Percentiles rank a stretch among this genome's conserved stretches.
Conservation (phyloP, 92 coral and sea anemone genomes). For the Scolanthus callimorphus region DNA sequence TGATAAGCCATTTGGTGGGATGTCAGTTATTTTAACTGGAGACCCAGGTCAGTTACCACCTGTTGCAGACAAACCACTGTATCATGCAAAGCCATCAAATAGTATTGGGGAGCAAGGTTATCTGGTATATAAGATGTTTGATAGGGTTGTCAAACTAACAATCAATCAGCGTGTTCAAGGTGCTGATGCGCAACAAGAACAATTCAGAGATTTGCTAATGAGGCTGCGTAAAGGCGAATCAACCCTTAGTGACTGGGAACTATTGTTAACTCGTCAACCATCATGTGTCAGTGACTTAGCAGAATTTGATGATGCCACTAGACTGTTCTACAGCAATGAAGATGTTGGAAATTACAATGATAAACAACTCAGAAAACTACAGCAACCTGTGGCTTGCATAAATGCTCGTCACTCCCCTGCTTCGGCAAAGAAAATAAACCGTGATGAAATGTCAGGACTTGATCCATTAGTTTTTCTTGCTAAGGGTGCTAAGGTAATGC, state of each 20-base stretch:
- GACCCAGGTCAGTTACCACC: slow-evolving; percentile 48
- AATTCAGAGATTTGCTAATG: slow-evolving; percentile 26
- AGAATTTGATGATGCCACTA: slow-evolving; percentile 21
- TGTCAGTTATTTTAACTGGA: slow-evolving; percentile 17
- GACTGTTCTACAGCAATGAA: slow-evolving; percentile 33
- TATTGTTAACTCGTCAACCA: slow-evolving; percentile 22
- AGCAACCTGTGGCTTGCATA: slow-evolving; percentile 22
- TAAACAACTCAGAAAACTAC: slow-evolving; percentile 14
- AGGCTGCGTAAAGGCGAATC: slow-evolving; percentile 16
- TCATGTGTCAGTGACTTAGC: slow-evolving; percentile 12
- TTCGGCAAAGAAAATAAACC: slow-evolving; percentile 5
- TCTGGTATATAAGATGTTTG: slow-evolving; percentile 25
- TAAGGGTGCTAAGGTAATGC: slow-evolving; percentile 34
- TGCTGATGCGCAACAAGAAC: slow-evolving; percentile 25
- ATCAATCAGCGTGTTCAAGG: slow-evolving; percentile 52
- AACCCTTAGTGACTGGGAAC: slow-evolving; percentile 18
- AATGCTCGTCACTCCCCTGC: slow-evolving; percentile 30
- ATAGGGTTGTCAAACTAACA: slow-evolving; percentile 15
- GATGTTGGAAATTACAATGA: slow-evolving; percentile 29
- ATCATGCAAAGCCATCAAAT: slow-evolving; percentile 34
- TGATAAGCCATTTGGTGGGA: slow-evolving; percentile 33
- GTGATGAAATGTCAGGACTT: slow-evolving; percentile 39
- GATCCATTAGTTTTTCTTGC: slow-evolving; percentile 10
- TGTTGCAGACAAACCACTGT: slow-evolving; percentile 37
- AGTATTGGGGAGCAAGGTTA: slow-evolving; percentile 42